Conservation (phyloP, 2,888 invertebrate species). For the Hecatera dysodea region DNA sequence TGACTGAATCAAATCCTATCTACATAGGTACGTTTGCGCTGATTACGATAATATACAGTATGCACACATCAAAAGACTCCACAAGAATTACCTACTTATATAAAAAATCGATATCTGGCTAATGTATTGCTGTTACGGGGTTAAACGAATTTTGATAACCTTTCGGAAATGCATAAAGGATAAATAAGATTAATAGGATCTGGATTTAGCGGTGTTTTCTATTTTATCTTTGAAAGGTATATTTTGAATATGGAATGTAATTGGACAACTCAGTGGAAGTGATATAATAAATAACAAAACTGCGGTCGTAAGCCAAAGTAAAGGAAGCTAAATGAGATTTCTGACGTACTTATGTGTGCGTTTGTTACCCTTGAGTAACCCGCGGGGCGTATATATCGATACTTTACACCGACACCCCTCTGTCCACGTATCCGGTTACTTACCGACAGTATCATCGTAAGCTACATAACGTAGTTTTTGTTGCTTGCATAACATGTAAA, state of each 20-base stretch:
- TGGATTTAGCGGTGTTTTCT: not conserved
- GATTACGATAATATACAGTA: slow-evolving; percentile 74
- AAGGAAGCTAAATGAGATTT: slow-evolving; percentile 61
- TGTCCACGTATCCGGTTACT: slow-evolving; percentile 59
- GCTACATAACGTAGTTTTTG: slow-evolving; percentile 45
- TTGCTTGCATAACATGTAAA: slow-evolving; percentile 4
- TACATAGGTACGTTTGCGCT: slow-evolving; percentile 74
- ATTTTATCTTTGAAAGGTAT: not conserved
- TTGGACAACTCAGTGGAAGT: not conserved
- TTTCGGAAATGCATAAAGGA: slow-evolving; percentile 33
- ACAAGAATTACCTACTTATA: slow-evolving; percentile 63
- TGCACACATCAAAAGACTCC: slow-evolving; percentile 65
- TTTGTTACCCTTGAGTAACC: slow-evolving; percentile 35
- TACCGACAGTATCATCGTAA: slow-evolving; percentile 30
- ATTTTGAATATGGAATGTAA: not conserved
- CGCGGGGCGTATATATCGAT: slow-evolving; percentile 60
- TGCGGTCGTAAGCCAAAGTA: slow-evolving; percentile 28
- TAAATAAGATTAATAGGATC: not conserved
- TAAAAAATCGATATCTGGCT: slow-evolving; percentile 41
- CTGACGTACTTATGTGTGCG: slow-evolving; percentile 47
- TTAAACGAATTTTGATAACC: slow-evolving; percentile 42
- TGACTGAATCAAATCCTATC: slow-evolving; percentile 80
- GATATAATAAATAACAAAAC: slow-evolving; percentile 16
- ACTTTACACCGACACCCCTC: slow-evolving; percentile 59
- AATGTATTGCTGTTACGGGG: slow-evolving; percentile 43